Percentiles rank a stretch among this genome's conserved stretches.
Conservation (phyloP, 1,140 invertebrate species). For the Eubasilissa regina region DNA sequence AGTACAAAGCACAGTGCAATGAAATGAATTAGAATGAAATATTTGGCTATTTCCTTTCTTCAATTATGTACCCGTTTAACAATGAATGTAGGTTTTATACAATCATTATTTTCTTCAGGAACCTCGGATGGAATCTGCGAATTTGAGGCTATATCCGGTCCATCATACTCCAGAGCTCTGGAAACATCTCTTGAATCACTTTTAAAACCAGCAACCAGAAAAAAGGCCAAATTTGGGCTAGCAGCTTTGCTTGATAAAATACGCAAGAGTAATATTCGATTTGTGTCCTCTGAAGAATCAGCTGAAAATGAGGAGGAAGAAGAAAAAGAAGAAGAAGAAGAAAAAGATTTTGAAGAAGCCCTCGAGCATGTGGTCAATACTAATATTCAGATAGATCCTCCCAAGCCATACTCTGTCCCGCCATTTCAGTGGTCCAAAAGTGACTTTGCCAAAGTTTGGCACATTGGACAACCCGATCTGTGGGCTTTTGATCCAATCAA, state of each 20-base stretch:
- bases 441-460: conserved; percentile 63
- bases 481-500: conserved; percentile 67
- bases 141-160: conserved; percentile 67
- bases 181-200: conserved; percentile 54
- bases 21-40: no score
- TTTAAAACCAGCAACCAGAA: conserved; percentile 51
- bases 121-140: conserved; percentile 59
- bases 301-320: conserved; percentile 65
- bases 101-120: conserved; percentile 25
- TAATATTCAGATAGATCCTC: conserved; percentile 57
- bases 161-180: conserved; percentile 63
- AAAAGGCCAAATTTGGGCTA: conserved; percentile 54
- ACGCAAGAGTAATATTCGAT: conserved; percentile 49
- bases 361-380: conserved; percentile 55
- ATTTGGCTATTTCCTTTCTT: no score
- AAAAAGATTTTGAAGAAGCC: conserved; percentile 62
- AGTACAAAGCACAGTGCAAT: conserved; percentile 45
- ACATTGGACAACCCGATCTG: conserved; percentile 66
- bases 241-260: conserved; percentile 53
- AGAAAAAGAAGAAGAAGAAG: conserved; percentile 67
- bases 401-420: conserved; percentile 51
- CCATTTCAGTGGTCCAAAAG: conserved; percentile 70
- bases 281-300: conserved; percentile 60
- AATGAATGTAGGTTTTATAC: no score
- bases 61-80: no score